Evolutionary conservation across 1,140 invertebrate genomes (phyloP), one percentile per base, ranked within the genome.

Genomic region (Hermetia illucens): DNA sequence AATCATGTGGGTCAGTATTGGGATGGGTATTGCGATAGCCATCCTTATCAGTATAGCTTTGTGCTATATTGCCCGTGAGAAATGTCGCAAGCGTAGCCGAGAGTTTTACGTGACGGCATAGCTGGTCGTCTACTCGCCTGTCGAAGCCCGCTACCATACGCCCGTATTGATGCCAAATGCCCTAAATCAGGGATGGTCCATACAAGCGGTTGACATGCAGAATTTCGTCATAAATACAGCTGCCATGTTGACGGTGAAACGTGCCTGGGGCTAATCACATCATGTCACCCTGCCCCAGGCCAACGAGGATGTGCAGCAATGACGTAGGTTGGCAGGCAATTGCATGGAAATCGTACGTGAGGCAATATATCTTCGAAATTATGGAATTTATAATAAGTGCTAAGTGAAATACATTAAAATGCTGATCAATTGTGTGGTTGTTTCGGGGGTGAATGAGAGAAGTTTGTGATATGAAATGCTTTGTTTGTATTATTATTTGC

Each of bases 1-100:
- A 54, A 84, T 85, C 44, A 84, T 84, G 48, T 85, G 81, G 80
- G 79, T 82, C 46, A 83, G 79, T 60, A 81, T 85, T 49, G 79
- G 79, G 16, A 84, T 85, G 80, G 79, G 79, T 4, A 78, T 83
- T 34, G 77, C 77, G n/a, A 85, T 85, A 39, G 77, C 75, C 1
- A 67, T 85, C 0, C 66, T 85, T 3, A 85, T 85, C 51, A 79
- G 75, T 2, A 79, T 84, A 42, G 82, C 81, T 1, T 62, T 85
- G 2, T 84, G 82, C 59, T 84, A 82, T 51, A 79, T 85, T 34
- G 68, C 79, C 12, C 68, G 75, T 29, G 79, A 85, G 61, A 84
- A 83, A 52, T 83, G 78, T 58, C 73, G 75, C 41, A 81, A 81
- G 44, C 67, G 78, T 24, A 53, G 55, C 41, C 64, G 75, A 39